A percentile compares a stretch with the other conserved stretches of the same genome.
Conservation (phyloP, 37 sponge, comb jelly and placozoan species). For the Oopsacas minuta region DNA sequence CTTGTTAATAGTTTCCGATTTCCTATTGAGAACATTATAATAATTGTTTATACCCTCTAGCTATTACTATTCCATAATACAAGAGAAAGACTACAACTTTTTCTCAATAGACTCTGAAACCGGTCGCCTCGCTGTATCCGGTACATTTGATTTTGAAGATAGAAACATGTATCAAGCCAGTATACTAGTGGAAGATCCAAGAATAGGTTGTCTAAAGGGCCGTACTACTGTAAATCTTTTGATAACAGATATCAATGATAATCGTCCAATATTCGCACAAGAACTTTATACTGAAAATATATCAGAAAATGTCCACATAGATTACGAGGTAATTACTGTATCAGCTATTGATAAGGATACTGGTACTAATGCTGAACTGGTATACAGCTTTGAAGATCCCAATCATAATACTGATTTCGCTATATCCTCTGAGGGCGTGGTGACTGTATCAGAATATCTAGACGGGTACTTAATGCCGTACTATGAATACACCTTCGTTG, state of each 20-base stretch:
- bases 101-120: constrained; percentile 22
- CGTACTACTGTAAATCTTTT: constrained; percentile 2
- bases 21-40: background rate
- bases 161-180: background rate
- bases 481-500: background rate
- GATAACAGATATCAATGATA: background rate
- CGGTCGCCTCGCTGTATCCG: constrained; percentile 20
- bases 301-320: constrained; percentile 15
- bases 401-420: background rate
- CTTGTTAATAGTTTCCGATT: background rate
- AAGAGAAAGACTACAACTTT: background rate
- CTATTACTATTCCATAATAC: background rate
- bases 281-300: constrained; percentile 25
- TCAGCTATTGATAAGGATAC: constrained; percentile 41
- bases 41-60: background rate
- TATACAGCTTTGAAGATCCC: constrained; percentile 28
- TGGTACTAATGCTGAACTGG: constrained; percentile 19
- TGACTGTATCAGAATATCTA: background rate
- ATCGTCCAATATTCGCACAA: background rate
- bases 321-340: constrained; percentile 17
- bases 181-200: background rate
- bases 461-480: background rate
- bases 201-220: background rate
- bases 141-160: background rate
- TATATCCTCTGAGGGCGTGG: background rate